Conservation (phyloP, 2,888 invertebrate genomes). For the Geotrupes spiniger region DNA sequence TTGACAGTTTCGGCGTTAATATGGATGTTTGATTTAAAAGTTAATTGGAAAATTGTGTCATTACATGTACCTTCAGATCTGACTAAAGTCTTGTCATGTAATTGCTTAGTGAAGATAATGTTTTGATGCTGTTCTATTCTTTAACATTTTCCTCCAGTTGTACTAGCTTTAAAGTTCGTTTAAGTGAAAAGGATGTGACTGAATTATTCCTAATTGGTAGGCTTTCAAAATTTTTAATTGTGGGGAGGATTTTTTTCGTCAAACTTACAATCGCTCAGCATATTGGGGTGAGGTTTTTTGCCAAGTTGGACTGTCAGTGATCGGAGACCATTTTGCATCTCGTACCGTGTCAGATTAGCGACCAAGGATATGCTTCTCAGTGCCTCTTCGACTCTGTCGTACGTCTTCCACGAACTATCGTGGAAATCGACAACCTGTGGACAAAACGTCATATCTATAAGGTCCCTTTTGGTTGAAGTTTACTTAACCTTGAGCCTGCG, state of each 20-base stretch:
- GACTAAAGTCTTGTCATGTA: no score
- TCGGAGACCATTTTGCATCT: conserved; percentile 43
- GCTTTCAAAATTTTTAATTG: neutral
- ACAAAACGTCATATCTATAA: conserved; percentile 8
- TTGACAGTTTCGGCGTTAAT: no score
- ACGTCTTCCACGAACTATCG: conserved; percentile 20
- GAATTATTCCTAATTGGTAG: no score
- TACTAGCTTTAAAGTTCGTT: no score
- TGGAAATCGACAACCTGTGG: conserved; percentile 19
- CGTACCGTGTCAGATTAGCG: conserved; percentile 37
- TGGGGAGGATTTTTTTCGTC: neutral
- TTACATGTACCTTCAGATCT: no score
- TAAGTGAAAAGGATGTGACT: no score
- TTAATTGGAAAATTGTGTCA: no score
- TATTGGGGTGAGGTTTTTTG: conserved; percentile 32
- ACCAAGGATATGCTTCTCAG: conserved; percentile 31
- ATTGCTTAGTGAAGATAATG: no score
- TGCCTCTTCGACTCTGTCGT: conserved; percentile 29
- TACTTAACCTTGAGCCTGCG: no score
- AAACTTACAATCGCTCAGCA: conserved; percentile 30
- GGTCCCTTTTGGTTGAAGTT: neutral
- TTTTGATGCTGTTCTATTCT: no score
- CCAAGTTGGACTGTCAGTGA: conserved; percentile 43
- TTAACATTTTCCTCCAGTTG: no score
- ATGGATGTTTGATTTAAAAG: no score